Base-by-base conservation (phyloP, 2,797 vertebrate species). In the Jordanella pulchra region DNA sequence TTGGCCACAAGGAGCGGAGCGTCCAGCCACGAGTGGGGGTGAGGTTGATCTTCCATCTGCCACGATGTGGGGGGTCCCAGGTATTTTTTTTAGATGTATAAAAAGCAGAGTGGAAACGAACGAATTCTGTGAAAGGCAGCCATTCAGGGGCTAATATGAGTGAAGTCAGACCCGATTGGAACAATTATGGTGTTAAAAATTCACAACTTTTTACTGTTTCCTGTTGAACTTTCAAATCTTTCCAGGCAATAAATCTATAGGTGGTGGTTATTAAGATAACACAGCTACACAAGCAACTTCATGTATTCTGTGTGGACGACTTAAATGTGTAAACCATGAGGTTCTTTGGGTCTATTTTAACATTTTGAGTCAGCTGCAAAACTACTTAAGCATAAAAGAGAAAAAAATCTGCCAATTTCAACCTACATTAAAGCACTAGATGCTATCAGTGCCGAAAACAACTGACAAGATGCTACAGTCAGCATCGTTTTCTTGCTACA, bases 41-140 rank as follows among this genome's bases (percentile, higher is more conserved):
- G 86, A 68, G 88, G 89, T 89, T 79, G 68, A n/a, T 78, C 45
- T 66, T 83, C 75, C 87, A 66, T 88, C 80, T 89, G 86, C 89
- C 76, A 13, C 86, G 18, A 84, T 92, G 90, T 91, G 87, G 89
- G 88, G 89, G 93, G 91, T 86, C 88, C 81, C 91, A 92, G 88
- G 90, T 93, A 87, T 23, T 35, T 28, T 66, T 50, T 63, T 51
- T 44, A n/a, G n/a, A 77, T 81, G 71, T 73, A 30, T 30, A 61
- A 67, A 67, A 89, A 80, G 86, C 79, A 39, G 88, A 90, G 77
- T 88, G 89, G 87, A 92, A 92, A 88, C 23, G 27, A 39, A 81
- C 54, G 50, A 68, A 70, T 74, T 75, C 56, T 30, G 39, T 60
- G 78, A 83, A 83, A 87, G 84, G 81, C 87, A 89, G 86, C 65